Percentiles rank a stretch among this genome's conserved stretches.
These are phyloP conservation scores for Cassiopea andromeda DNA, from an alignment of 30 jellyfish, hydroid and myxozoan species.

Conservation along the genomic window DNA sequence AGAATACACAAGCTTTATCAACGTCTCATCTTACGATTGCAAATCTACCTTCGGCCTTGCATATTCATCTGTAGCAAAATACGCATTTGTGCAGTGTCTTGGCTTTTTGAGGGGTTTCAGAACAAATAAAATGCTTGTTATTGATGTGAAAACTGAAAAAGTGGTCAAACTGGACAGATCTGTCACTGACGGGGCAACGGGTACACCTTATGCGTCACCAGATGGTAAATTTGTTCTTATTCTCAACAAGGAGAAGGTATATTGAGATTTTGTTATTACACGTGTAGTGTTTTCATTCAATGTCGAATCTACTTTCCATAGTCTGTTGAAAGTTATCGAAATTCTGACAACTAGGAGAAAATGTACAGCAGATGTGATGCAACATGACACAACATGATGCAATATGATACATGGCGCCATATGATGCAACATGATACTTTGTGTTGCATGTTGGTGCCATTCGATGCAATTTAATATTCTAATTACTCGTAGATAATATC, in stretches of 20 bases:
- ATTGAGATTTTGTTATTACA: neutral
- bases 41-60: conserved; percentile 49
- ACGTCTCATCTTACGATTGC: conserved; percentile 21
- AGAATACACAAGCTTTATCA: conserved; percentile 19
- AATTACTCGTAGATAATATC: conserved; percentile 16
- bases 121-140: conserved; percentile 5
- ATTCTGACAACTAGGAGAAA: no score
- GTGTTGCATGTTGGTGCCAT: neutral
- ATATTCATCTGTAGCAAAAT: conserved; percentile 12
- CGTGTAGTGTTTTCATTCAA: neutral
- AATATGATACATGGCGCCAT: no score
- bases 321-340: no score
- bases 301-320: neutral
- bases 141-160: conserved; percentile 19
- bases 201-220: conserved; percentile 39
- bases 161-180: conserved; percentile 19
- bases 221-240: conserved; percentile 46
- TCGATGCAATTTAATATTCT: no score
- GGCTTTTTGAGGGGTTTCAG: conserved; percentile 28
- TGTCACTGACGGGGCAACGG: conserved; percentile 33
- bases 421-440: neutral
- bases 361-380: no score
- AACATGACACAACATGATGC: no score
- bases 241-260: conserved; percentile 24
- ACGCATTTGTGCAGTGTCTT: conserved; percentile 54